Evolutionary conservation across 1,140 invertebrate genomes (phyloP), one percentile per base, ranked within the genome.

Genomic region (Trichonephila inaurata): DNA sequence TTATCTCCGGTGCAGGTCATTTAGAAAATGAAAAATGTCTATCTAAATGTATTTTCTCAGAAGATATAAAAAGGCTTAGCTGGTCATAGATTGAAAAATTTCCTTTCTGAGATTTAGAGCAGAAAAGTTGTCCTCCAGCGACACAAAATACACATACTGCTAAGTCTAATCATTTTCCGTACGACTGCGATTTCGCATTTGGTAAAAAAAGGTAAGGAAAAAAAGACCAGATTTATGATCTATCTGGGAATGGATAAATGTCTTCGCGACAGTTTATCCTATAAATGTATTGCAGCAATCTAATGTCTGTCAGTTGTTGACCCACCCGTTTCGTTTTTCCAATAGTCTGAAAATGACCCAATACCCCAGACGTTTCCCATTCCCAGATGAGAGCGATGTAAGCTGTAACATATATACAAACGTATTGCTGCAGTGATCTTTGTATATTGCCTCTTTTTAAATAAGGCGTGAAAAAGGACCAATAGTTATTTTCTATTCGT

Each of bases 341-440:
- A 83, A n/a, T 83, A 60, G 82, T 83, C 82, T 51, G 82, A 83
- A 77, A 83, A 83, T 83, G 82, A 83, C 82, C 82, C 82, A 83
- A 83, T 83, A 83, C 82, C 18, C 51, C 19, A 24, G 40, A 58
- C 40, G 21, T 77, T 40, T 77, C 28, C 72, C 72, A 77, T 77
- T 33, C 33, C 33, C 24, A 33, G 72, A 33, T 14, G 72, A 77
- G 33, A 28, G 7, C 28, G 28, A 77, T 33, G 33, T 77, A 77
- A 77, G 33, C 72, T 28, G 72, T 16, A 24, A 77, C 24, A 33
- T 77, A 51, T 77, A 77, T 77, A 77, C 28, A 77, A 33, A 77
- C 72, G 72, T 77, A 77, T 77, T 77, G 33, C 72, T 7, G 28
- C 72, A 28, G 33, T 40, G 33, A 77, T 33, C 16, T 18, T 28